Evolutionary conservation across 2,113 vertebrate species (phyloP).

Genomic region (Pituophis catenifer): DNA sequence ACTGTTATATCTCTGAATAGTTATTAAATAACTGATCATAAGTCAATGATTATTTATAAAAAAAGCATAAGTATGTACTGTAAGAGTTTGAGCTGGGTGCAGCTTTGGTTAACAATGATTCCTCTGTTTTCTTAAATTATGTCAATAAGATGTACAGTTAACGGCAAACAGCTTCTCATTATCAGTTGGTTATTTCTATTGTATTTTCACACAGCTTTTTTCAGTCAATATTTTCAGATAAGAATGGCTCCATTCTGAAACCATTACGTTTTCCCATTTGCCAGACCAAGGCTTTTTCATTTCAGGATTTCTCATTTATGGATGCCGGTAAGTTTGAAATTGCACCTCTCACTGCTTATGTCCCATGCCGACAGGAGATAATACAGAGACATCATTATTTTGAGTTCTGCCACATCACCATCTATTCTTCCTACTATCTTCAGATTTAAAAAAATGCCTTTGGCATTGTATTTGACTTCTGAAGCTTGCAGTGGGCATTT

Average conservation of each 20-base stretch:
- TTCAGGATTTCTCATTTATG: background rate
- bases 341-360: background rate
- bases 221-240: conserved; percentile 16
- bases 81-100: background rate
- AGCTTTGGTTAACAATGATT: conserved; percentile 1
- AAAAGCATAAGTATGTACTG: background rate
- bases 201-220: background rate
- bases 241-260: conserved; percentile 12
- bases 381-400: background rate
- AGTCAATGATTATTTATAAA: background rate
- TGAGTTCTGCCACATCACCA: background rate
- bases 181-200: conserved; percentile 1
- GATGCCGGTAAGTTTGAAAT: background rate
- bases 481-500: background rate
- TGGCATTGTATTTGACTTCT: background rate
- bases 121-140: background rate
- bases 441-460: background rate
- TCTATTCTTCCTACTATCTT: background rate
- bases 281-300: background rate
- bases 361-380: background rate
- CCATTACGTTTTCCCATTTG: background rate
- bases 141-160: background rate
- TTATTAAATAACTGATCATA: background rate
- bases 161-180: conserved; percentile 18
- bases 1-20: background rate